A percentile compares a stretch with the other conserved stretches of the same genome.
Conservation (phyloP, 2,113 vertebrate genomes). For the Ondatra zibethicus region DNA sequence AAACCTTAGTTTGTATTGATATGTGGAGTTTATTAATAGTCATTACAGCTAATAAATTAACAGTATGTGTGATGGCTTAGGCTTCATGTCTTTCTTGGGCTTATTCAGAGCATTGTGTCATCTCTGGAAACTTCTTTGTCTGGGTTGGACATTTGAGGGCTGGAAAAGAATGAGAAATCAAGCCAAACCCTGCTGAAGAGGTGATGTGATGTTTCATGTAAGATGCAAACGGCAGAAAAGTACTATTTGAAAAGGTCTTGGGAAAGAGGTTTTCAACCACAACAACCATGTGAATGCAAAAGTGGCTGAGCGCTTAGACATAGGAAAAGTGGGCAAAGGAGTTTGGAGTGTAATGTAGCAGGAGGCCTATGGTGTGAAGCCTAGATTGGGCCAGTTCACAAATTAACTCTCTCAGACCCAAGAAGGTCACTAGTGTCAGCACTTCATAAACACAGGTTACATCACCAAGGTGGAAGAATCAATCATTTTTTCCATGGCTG, state of each 20-base stretch:
- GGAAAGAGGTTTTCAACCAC: neutral
- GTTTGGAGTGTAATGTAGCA: neutral
- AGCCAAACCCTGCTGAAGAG: neutral
- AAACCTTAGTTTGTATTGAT: neutral
- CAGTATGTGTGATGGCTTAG: neutral
- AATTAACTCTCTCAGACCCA: neutral
- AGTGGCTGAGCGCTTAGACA: neutral
- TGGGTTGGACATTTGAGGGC: neutral
- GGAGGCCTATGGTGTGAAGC: neutral
- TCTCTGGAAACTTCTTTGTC: neutral
- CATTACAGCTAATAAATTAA: neutral
- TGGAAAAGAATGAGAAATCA: neutral
- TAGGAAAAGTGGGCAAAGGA: neutral
- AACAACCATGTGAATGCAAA: neutral
- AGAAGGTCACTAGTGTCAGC: neutral
- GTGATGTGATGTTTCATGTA: neutral
- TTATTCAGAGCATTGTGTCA: neutral
- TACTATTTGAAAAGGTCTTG: neutral
- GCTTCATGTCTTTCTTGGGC: neutral
- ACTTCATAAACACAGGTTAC: neutral
- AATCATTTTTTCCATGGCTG: neutral
- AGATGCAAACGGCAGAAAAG: neutral
- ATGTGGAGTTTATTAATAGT: slow-evolving; percentile 9
- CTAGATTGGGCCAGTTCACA: neutral
- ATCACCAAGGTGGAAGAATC: neutral